phyloP scores from a whole-genome alignment of 2,113 vertebrate species.

The Oenanthe melanoleuca region DNA sequence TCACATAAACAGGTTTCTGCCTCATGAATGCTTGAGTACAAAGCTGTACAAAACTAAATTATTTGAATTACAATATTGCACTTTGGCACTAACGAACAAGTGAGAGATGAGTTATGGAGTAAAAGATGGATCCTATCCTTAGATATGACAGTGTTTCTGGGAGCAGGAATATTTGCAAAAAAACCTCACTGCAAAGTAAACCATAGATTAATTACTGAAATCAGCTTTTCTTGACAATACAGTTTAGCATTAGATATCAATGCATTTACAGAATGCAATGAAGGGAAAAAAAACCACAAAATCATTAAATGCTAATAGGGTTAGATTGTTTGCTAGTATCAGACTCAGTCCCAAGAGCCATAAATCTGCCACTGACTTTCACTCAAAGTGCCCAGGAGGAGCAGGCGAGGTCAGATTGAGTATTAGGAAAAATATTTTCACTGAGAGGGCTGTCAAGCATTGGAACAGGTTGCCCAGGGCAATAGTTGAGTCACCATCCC shows the following conservation, averaged over 20 bases:
- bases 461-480: not conserved
- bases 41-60: not conserved
- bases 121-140: not conserved
- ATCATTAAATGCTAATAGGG: fast-evolving
- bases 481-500: not conserved
- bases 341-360: not conserved
- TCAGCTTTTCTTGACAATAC: not conserved
- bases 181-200: not conserved
- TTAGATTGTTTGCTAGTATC: not conserved
- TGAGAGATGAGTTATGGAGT: not conserved
- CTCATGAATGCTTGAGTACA: not conserved
- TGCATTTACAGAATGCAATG: not conserved
- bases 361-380: not conserved
- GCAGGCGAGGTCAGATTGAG: not conserved
- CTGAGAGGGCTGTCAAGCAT: fast-evolving
- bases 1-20: constrained; percentile 8
- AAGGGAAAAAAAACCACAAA: fast-evolving
- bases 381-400: not conserved
- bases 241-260: not conserved
- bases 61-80: not conserved
- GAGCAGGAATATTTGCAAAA: not conserved
- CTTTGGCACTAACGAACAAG: not conserved
- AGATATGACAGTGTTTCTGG: not conserved
- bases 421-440: not conserved
- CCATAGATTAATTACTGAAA: not conserved